Evolutionary conservation across 2,797 vertebrate species (phyloP).

Genomic region (Prunella strophiata): DNA sequence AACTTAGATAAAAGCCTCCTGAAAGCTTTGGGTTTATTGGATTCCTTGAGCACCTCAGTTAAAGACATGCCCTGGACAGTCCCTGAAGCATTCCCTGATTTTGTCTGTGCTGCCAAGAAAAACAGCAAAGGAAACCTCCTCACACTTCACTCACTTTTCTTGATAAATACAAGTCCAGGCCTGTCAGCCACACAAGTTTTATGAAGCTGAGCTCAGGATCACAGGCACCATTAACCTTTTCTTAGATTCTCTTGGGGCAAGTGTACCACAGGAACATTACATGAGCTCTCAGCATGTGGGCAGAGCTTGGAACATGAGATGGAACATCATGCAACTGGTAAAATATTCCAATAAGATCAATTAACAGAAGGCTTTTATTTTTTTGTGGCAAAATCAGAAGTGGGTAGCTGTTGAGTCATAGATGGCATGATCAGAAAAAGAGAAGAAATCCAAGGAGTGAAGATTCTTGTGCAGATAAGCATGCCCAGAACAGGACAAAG

Average conservation of each 20-base stretch:
- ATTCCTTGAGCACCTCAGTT: background rate
- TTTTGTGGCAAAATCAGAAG: background rate
- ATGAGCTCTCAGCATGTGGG: background rate
- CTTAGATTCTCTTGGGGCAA: background rate
- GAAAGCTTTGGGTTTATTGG: background rate
- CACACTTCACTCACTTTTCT: background rate
- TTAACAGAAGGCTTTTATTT: background rate
- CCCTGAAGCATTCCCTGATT: background rate
- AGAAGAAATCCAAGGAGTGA: background rate
- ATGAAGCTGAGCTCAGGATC: background rate
- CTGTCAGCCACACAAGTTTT: background rate
- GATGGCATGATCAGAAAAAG: background rate
- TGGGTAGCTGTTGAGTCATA: slow-evolving; percentile 5
- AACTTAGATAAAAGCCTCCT: background rate
- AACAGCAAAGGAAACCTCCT: background rate
- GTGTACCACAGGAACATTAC: accelerated
- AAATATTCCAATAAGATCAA: background rate
- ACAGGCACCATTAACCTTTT: background rate
- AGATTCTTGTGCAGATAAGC: background rate
- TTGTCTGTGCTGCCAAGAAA: background rate
- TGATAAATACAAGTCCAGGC: background rate
- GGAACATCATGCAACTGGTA: background rate
- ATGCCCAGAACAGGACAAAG: background rate
- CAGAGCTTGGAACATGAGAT: background rate
- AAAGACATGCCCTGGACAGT: background rate